A percentile compares a stretch with the other conserved stretches of the same genome.
phyloP scores from a whole-genome alignment of 2,888 invertebrate species.

The Nephrotoma appendiculata region DNA sequence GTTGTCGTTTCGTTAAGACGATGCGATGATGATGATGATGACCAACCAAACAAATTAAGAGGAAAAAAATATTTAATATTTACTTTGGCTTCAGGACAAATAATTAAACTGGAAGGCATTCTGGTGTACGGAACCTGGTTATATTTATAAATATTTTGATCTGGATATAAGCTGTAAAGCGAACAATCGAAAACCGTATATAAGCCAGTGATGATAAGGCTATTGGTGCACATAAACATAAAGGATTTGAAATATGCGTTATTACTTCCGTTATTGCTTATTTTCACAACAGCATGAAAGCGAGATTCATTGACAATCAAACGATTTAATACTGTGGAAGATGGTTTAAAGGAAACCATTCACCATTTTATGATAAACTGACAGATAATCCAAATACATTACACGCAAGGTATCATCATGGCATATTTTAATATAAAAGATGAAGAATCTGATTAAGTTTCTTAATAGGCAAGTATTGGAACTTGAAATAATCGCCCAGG shows the following conservation, averaged over 20 bases:
- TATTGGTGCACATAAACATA: neutral
- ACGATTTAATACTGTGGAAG: no score
- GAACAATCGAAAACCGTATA: neutral
- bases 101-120: neutral
- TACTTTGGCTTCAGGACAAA: neutral
- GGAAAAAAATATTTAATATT: neutral
- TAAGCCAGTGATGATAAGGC: neutral
- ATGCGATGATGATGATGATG: neutral
- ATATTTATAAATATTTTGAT: neutral
- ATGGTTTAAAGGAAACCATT: no score
- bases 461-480: no score
- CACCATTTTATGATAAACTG: no score
- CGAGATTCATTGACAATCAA: neutral
- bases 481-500: no score
- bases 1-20: neutral
- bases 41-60: neutral
- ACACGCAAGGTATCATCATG: no score
- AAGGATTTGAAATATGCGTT: neutral
- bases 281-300: neutral
- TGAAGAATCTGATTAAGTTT: no score
- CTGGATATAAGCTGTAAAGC: neutral
- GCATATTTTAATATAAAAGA: no score
- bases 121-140: neutral
- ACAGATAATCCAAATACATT: no score
- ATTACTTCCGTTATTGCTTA: neutral